Evolutionary conservation across 2,797 vertebrate species (phyloP), one percentile per base, ranked within the genome.

Genomic region (Petrocephalus sullivani): DNA sequence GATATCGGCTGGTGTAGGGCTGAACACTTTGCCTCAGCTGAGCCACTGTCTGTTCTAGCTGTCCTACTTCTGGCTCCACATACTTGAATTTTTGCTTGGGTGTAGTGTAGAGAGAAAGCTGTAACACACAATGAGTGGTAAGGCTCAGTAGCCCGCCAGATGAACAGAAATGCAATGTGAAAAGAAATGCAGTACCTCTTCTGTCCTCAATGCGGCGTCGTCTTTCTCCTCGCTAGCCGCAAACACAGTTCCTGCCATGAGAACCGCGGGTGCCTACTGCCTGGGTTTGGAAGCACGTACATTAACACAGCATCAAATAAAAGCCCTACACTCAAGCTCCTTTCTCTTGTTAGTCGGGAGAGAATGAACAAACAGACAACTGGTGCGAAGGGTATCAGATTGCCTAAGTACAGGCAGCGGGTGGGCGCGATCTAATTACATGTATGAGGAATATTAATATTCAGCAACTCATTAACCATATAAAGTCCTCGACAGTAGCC

Each of bases 201-300:
- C 95, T 86, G 93, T 58, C 90, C 92, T 96, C 90, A 96, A 78
- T 56, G 92, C 85, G 91, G 57, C 91, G 89, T 93, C 89, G 49
- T 91, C 60, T 21, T 96, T 93, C 57, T 94, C 94, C 87, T 95
- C 95, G 2, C 92, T 90, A 87, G 95, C 91, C 54, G 96, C 96
- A 92, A 95, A 95, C 87, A 97, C 94, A 19, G 93, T 94, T 87
- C 93, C 81, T 64, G 95, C 90, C 83, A 96, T 91, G 56, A 96
- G 91, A 89, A 95, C 91, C 90, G 96, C 92, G 92, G 95, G 95
- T 88, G 93, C 89, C 93, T 89, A 95, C 93, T 90, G 96, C 93
- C 96, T 96, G 71, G 71, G 37, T 78, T 37, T 19, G 71, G 71
- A 78, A 19, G 53, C 64, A 12, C 23, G 37, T 41, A 37, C 67